phyloP scores from a whole-genome alignment of 23 tunicate genomes.

The Trididemnum miniatum region DNA sequence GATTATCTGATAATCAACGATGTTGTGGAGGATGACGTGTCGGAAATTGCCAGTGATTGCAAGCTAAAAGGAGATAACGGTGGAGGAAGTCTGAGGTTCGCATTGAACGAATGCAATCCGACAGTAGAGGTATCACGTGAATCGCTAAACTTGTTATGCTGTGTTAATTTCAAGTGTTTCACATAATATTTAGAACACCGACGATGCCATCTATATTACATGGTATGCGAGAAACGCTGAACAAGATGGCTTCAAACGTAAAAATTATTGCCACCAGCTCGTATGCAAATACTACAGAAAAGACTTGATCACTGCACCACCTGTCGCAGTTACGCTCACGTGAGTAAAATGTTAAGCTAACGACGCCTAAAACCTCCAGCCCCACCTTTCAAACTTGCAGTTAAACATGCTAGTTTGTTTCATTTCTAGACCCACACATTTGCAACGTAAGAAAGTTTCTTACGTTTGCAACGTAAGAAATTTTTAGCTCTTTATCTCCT shows the following conservation, averaged over 20 bases:
- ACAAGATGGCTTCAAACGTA: not conserved
- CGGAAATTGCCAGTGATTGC: not conserved
- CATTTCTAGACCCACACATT: too few relatives aligned
- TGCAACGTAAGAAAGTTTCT: too few relatives aligned
- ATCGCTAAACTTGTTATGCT: not conserved
- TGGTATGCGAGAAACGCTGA: not conserved
- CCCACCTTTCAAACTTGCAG: not conserved
- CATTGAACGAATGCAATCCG: not conserved
- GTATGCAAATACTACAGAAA: not conserved
- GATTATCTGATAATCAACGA: not conserved
- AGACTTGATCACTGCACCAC: not conserved
- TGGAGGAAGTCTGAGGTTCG: not conserved
- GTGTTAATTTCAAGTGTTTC: too few relatives aligned
- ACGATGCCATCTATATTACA: not conserved
- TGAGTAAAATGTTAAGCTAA: too few relatives aligned
- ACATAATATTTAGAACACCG: not conserved
- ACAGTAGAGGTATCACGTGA: not conserved
- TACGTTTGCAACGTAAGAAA: too few relatives aligned
- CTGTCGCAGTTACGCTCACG: too few relatives aligned
- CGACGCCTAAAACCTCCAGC: too few relatives aligned
- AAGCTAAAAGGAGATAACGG: not conserved
- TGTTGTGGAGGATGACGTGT: not conserved
- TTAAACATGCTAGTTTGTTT: not conserved
- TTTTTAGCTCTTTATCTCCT: too few relatives aligned
- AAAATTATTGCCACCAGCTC: too few relatives aligned